Evolutionary conservation across 2,113 vertebrate genomes (phyloP).

Genomic region (Callionymus lyra): DNA sequence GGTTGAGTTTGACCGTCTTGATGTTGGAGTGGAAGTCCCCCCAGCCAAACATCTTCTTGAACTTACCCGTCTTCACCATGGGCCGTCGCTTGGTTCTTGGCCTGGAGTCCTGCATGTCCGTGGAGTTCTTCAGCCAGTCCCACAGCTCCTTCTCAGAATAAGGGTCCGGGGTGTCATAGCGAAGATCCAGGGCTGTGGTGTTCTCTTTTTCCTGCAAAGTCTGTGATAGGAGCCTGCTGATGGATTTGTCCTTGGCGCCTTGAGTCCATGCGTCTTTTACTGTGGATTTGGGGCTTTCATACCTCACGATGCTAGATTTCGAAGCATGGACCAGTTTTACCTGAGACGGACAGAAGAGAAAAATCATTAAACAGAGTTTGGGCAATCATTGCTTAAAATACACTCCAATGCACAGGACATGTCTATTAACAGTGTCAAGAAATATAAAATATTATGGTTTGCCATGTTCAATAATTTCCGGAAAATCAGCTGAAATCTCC

Average conservation of each 20-base stretch:
- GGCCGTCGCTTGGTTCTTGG: conserved; percentile 89
- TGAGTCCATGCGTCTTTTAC: conserved; percentile 98
- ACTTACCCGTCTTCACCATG: conserved; percentile 98
- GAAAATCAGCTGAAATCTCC: too few species aligned
- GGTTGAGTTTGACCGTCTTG: conserved; percentile 98
- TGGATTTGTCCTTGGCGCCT: conserved; percentile 95
- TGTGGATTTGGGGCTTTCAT: conserved; percentile 86
- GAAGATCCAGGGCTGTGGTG: conserved; percentile 88
- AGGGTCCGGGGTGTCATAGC: conserved; percentile 91
- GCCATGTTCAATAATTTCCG: too few species aligned
- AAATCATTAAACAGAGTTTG: too few species aligned
- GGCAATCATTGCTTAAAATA: not conserved
- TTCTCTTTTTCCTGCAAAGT: conserved; percentile 94
- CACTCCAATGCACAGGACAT: too few species aligned
- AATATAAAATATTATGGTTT: too few species aligned
- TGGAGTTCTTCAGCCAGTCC: conserved; percentile 98
- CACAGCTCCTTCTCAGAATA: conserved; percentile 98
- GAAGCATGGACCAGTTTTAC: conserved; percentile 82
- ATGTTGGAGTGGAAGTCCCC: conserved; percentile 99
- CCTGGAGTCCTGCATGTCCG: conserved; percentile 87
- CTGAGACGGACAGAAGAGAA: conserved; percentile 55
- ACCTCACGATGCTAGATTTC: conserved; percentile 85
- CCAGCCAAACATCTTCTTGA: conserved; percentile 99
- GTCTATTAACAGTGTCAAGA: too few species aligned
- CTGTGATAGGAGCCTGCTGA: conserved; percentile 94